Conservation (phyloP, 2,113 vertebrate species). For the Triplophysa rosa region DNA sequence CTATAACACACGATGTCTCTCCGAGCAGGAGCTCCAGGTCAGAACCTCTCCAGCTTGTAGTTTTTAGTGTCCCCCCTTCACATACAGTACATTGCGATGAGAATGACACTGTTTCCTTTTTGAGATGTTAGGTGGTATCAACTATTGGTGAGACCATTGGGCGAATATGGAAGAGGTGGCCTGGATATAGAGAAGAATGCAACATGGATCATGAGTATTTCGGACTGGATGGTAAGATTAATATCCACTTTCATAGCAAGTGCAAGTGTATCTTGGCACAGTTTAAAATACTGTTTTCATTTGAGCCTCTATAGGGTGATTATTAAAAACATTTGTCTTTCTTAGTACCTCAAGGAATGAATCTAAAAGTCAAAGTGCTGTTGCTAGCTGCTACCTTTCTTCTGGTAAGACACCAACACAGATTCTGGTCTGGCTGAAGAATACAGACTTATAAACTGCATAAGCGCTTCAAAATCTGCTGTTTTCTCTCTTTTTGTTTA, state of each 20-base stretch:
- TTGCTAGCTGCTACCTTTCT: conserved; percentile 73
- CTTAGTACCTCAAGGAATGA: conserved; percentile 68
- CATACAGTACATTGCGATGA: neutral
- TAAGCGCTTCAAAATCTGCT: too few species aligned
- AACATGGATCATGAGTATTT: conserved; percentile 83
- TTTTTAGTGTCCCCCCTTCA: neutral
- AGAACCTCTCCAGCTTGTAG: neutral
- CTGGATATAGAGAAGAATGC: conserved; percentile 71
- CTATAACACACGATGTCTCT: conserved; percentile 71
- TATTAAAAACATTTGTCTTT: conserved; percentile 23
- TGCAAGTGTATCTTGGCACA: too few species aligned
- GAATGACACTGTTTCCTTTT: conserved; percentile 5
- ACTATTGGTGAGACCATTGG: conserved; percentile 65
- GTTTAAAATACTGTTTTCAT: too few species aligned
- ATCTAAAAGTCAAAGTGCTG: conserved; percentile 68
- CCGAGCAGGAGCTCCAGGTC: conserved; percentile 75
- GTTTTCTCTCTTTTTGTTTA: conserved; percentile 31
- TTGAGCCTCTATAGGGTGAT: too few species aligned
- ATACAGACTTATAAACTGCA: neutral
- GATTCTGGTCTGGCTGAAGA: neutral
- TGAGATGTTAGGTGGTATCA: conserved; percentile 65
- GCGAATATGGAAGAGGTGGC: conserved; percentile 75
- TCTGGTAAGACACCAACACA: conserved; percentile 61
- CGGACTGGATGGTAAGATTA: conserved; percentile 75
- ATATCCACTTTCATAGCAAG: neutral